Base-by-base conservation (phyloP, 2,113 vertebrate species). In the Paedocypris sp. region DNA sequence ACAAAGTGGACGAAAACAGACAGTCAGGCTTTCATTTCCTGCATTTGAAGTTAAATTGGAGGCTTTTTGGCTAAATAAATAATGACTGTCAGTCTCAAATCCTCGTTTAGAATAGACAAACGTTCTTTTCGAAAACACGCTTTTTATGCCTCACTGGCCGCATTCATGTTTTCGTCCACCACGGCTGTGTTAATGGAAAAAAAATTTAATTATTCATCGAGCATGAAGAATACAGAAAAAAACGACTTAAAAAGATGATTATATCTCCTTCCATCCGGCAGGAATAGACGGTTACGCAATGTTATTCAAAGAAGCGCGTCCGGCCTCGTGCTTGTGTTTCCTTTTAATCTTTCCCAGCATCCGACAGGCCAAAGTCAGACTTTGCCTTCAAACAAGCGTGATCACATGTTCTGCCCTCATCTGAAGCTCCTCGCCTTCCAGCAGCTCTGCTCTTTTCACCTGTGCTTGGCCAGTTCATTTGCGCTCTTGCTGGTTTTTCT, bases 161-260 rank as follows among this genome's bases (percentile, higher is more conserved):
- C 9, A 1, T 15, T 32, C 23, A 6, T 54, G 18, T n/a, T 11
- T 6, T 11, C 28, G 16, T 11, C 4, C 23, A 43, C 54, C 6
- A 36, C 46, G 16, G 45, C 36, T 66, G 60, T 58, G 28, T 38
- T 42, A 60, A 67, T 41, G 19, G 11, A 15, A 36, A n/a, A n/a
- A n/a, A 16, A 4, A 28, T 51, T 68, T n/a, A 32, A 63, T 68
- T 61, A 51, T 64, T 67, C 5, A 47, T 29, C 23, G 7, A 50
- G 6, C 36, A 53, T 51, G 36, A 61, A 51, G 19, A 31, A n/a
- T 13, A 1, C 6, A 19, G 50, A 11, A 33, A 32, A 54, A 52
- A 63, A 66, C 70, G n/a, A n/a, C n/a, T n/a, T n/a, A n/a, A n/a
- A n/a, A n/a, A 74, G 5, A 41, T 50, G 59, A 74, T 73, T 69